phyloP scores from a whole-genome alignment of 2,797 vertebrate genomes.

The Rhinophrynus dorsalis region DNA sequence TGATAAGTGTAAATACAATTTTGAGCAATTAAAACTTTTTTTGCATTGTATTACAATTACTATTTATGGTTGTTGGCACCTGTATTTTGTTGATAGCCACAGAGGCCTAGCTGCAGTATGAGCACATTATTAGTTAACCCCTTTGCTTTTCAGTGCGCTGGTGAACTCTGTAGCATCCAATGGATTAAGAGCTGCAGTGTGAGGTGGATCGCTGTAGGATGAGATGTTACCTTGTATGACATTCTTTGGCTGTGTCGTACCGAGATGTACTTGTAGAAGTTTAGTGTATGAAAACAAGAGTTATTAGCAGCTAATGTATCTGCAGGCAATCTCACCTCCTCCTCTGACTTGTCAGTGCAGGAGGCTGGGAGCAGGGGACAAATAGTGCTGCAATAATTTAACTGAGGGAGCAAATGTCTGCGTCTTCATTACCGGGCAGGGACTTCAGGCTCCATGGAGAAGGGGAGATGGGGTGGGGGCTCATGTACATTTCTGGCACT shows the following conservation, averaged over 20 bases:
- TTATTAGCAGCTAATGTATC: constrained; percentile 15
- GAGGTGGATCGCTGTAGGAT: background rate
- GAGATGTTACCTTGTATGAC: constrained; percentile 40
- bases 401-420: background rate
- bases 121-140: no score
- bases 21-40: no score
- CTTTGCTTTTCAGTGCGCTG: no score
- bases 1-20: no score
- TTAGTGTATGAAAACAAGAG: constrained; percentile 23
- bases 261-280: constrained; percentile 22
- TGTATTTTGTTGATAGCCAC: no score
- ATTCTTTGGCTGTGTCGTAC: constrained; percentile 20
- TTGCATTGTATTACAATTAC: no score
- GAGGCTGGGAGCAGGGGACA: background rate
- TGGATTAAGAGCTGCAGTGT: no score
- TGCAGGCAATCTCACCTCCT: constrained; percentile 20
- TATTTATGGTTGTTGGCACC: no score
- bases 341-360: constrained; percentile 49
- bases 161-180: no score
- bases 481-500: no score
- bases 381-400: constrained; percentile 22
- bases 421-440: background rate
- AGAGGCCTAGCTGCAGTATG: no score
- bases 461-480: no score
- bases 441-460: background rate